Percentiles rank a stretch among this genome's conserved stretches.
Evolutionary conservation across 1,140 invertebrate species (phyloP).

Genomic region (Drosophila equinoxialis): DNA sequence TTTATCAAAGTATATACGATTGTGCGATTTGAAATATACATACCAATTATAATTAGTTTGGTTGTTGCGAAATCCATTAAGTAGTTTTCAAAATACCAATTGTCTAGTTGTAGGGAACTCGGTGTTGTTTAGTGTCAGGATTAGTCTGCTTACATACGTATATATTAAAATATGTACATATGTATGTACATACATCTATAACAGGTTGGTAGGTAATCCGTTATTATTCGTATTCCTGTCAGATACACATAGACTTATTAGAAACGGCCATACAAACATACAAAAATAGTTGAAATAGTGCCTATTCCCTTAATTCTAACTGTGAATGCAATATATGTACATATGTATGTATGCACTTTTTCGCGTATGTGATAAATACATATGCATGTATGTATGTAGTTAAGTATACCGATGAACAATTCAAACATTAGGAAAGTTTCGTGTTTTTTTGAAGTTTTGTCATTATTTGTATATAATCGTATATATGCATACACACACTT

Average conservation of each 20-base stretch:
- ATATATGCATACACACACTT: constrained; percentile 6
- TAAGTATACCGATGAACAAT: neutral
- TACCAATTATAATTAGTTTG: constrained; percentile 12
- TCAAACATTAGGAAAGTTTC: neutral
- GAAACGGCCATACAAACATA: neutral
- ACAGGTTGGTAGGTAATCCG: constrained; percentile 17
- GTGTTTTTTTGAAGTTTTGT: neutral
- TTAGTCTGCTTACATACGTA: neutral
- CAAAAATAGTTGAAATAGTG: neutral
- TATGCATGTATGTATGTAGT: neutral
- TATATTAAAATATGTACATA: neutral
- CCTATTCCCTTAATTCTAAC: neutral
- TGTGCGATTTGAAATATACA: neutral
- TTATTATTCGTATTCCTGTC: constrained; percentile 3
- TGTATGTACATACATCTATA: constrained; percentile 16
- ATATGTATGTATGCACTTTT: neutral
- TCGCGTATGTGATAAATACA: neutral
- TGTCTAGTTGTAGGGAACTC: constrained; percentile 7
- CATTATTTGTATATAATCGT: neutral
- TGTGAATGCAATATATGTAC: neutral
- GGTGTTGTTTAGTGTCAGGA: constrained; percentile 4
- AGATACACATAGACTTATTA: constrained; percentile 6
- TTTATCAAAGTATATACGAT: too few species aligned
- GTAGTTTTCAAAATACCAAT: constrained; percentile 9
- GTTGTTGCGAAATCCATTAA: constrained; percentile 5